Base-by-base conservation (phyloP, 2,888 invertebrate genomes). In the Cataglyphis albicans region DNA sequence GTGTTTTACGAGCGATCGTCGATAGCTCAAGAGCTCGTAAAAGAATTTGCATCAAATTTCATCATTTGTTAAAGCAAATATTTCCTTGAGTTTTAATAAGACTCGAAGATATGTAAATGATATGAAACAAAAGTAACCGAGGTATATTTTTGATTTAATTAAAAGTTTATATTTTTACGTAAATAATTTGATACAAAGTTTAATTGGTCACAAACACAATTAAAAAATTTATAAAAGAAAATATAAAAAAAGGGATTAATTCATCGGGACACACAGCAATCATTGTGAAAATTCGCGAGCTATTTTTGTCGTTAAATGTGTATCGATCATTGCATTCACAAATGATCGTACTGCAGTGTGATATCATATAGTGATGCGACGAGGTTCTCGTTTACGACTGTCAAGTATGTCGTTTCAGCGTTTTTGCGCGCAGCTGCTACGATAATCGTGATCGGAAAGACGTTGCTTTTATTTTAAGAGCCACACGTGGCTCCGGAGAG, bases 301-400 rank as follows among this genome's bases (percentile, higher is more conserved):
- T 70, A 25, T 76, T 70, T 68, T 68, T 5, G 55, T 76, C 38
- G 25, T 75, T 70, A 38, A 55, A 70, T 21, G 70, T 15, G 18
- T 32, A 80, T 78, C 25, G 59, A 72, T 59, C 44, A 35, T 72
- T 32, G 21, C 25, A 32, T 73, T 44, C 59, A 59, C 21, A 32
- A 35, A 44, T 72, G 73, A 68, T 32, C 41, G 48, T 52, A 12
- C n/a, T n/a, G 41, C 59, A 55, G 32, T 59, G 32, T 59, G 78
- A 59, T 80, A 80, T 44, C 59, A 59, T 80, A 35, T 10, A 59
- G n/a, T 15, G 55, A 55, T 0, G 25, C 0, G 38, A 55, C 73
- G 73, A 80, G 44, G 32, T 80, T 61, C 44, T 35, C 73, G 78
- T 80, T 80, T 59, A 73, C 35, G 44, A 73, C 10, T 21, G 57